phyloP scores from a whole-genome alignment of 2,797 vertebrate genomes.

The Astyanax mexicanus region DNA sequence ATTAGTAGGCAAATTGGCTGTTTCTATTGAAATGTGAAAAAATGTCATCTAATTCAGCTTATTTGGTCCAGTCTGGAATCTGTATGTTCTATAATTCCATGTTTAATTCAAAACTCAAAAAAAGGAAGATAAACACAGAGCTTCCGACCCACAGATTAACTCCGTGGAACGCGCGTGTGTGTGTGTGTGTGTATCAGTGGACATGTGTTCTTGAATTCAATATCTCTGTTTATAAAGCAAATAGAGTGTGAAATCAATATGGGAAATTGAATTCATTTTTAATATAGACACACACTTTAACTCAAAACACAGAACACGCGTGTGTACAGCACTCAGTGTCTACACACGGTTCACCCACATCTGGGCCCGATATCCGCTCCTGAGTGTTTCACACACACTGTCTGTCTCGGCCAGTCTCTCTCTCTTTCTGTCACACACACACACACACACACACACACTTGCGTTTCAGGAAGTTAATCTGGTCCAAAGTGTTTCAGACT shows the following conservation, averaged over 20 bases:
- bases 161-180: constrained; percentile 7
- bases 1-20: too few species aligned
- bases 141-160: constrained; percentile 65
- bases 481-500: too few species aligned
- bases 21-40: too few species aligned
- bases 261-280: constrained; percentile 49
- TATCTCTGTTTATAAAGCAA: constrained; percentile 29
- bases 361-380: constrained; percentile 51
- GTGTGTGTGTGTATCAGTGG: not conserved
- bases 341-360: constrained; percentile 27
- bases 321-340: not conserved
- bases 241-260: constrained; percentile 47
- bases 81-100: constrained; percentile 49
- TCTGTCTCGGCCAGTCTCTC: too few species aligned
- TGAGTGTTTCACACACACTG: too few species aligned
- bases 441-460: too few species aligned
- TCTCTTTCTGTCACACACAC: too few species aligned
- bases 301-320: not conserved
- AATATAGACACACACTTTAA: not conserved
- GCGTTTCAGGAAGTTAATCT: too few species aligned
- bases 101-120: constrained; percentile 66
- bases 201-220: constrained; percentile 6
- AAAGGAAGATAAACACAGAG: constrained; percentile 75
- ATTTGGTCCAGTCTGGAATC: too few species aligned
- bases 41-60: too few species aligned